Conservation (phyloP, 2,113 vertebrate genomes). For the Sialia sialis region DNA sequence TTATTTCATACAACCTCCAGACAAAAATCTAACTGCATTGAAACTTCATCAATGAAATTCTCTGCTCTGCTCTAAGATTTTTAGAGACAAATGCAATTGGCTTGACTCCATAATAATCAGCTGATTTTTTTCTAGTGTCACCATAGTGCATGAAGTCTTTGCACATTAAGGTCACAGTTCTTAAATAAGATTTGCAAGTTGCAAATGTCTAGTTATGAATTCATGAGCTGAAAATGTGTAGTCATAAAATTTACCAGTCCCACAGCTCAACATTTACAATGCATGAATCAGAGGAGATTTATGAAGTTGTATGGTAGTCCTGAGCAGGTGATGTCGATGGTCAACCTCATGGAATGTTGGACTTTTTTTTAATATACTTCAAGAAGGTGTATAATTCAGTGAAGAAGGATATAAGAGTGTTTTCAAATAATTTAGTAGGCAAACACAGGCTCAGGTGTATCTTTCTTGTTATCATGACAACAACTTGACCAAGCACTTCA, state of each 20-base stretch:
- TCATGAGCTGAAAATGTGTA: conserved; percentile 23
- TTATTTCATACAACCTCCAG: not conserved
- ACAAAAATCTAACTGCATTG: not conserved
- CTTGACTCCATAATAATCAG: not conserved
- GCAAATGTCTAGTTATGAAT: conserved; percentile 34
- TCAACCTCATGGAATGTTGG: not conserved
- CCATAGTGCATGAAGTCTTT: not conserved
- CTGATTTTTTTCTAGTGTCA: not conserved
- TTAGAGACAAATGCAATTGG: not conserved
- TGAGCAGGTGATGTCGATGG: not conserved
- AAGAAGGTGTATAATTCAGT: not conserved
- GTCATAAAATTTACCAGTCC: conserved; percentile 18
- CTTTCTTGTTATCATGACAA: not conserved
- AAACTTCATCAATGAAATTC: not conserved
- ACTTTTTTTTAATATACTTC: not conserved
- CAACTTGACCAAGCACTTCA: not conserved
- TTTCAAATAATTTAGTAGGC: not conserved
- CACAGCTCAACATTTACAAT: conserved; percentile 5
- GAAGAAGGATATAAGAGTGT: not conserved
- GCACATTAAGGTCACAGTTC: not conserved
- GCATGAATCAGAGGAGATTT: not conserved
- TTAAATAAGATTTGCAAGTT: conserved; percentile 37
- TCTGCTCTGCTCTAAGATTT: not conserved
- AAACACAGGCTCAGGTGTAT: not conserved
- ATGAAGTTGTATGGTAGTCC: not conserved